Evolutionary conservation across 23 tunicate species (phyloP), one percentile per base, ranked within the genome.

Genomic region (Ascidia mentula): DNA sequence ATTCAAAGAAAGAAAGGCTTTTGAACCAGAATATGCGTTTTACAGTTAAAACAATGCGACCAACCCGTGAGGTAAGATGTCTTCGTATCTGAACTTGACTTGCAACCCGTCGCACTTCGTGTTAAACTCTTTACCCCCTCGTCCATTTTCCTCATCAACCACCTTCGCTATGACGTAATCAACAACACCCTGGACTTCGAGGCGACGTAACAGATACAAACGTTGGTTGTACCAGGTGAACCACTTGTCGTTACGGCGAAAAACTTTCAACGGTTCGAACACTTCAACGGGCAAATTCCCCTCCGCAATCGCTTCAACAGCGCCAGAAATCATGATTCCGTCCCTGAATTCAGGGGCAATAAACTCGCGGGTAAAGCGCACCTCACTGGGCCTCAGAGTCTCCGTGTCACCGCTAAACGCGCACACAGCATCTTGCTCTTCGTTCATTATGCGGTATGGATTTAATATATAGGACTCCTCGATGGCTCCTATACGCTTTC

Each of bases 161-260:
- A n/a, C 31, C 9, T 35, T 26, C 0, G 34, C 82, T 31, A 65
- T n/a, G 34, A 31, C 82, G 36, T 31, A 34, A 2, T 79, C 74
- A 0, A 79, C 32, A 37, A 79, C n/a, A 4, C 31, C 73, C 0
- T 32, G 46, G 18, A 8, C n/a, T 59, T 79, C 82, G 40, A 79
- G 31, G 18, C 60, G 37, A 1, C 82, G 82, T 0, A 60, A n/a
- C 8, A 60, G 40, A 32, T 79, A 79, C 3, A 85, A 71, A 31
- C 83, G 40, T 32, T 80, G 82, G 71, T 85, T 85, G 78, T 85
- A 80, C 75, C 80, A 85, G 46, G 82, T 85, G 38, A 78, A 78
- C 69, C 72, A 46, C 36, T 85, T 78, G 22, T 78, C 89, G 39
- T 69, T 39, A 40, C 31, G 18, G 1, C 42, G 18, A 22, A 78